phyloP scores from a whole-genome alignment of 2,797 vertebrate species.

The Eulemur rubriventer region DNA sequence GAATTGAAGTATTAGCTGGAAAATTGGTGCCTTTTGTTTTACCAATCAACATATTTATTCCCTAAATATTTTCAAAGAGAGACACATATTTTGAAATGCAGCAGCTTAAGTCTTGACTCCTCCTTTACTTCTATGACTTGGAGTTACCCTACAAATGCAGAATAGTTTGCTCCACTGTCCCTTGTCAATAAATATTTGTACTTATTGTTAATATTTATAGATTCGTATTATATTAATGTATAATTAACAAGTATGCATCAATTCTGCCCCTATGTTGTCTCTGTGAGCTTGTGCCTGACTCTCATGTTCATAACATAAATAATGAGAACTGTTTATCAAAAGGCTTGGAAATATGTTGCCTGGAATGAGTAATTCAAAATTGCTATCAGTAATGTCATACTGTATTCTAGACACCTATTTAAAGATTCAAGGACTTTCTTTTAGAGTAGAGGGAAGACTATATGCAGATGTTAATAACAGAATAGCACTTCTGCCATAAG shows the following conservation, averaged over 20 bases:
- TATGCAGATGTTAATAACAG: neutral
- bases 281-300: neutral
- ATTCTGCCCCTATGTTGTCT: neutral
- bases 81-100: neutral
- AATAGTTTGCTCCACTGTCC: neutral
- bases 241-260: neutral
- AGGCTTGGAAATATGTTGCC: neutral
- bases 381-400: neutral
- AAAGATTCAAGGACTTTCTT: neutral
- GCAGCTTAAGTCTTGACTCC: neutral
- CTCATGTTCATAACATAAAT: neutral
- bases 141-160: neutral
- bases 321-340: neutral
- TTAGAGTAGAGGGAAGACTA: neutral
- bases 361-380: neutral
- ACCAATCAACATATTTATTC: neutral
- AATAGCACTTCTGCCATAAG: neutral
- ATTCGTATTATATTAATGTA: neutral
- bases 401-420: neutral
- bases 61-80: neutral
- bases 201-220: neutral
- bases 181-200: neutral
- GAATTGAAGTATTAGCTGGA: neutral
- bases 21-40: neutral
- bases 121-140: neutral